These are phyloP conservation scores for Brachyopa scutellaris DNA, from an alignment of 2,888 invertebrate species.

Conservation along the genomic window DNA sequence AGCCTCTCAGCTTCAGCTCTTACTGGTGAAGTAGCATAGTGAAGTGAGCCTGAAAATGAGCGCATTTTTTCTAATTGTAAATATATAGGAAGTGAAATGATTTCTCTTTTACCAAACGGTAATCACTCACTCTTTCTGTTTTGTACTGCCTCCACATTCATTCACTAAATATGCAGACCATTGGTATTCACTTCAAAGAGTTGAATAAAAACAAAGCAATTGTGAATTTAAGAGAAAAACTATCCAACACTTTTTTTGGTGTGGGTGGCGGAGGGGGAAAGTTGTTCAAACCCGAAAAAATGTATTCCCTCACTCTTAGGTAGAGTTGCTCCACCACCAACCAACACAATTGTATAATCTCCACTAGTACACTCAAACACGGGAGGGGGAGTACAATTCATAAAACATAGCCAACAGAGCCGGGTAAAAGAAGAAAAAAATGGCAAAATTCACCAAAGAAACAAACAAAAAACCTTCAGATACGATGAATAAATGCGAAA, in stretches of 20 bases:
- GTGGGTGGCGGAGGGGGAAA: constrained; percentile 16
- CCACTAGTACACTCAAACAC: constrained; percentile 28
- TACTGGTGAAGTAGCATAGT: too few species aligned
- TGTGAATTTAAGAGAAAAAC: constrained; percentile 34
- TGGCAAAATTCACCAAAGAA: constrained; percentile 42
- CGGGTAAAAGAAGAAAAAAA: constrained; percentile 21
- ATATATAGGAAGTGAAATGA: constrained; percentile 65
- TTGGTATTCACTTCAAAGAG: constrained; percentile 14
- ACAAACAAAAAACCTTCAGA: constrained; percentile 39
- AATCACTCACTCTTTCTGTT: constrained; percentile 39
- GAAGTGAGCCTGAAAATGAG: background rate
- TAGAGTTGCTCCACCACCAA: constrained; percentile 12
- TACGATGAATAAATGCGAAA: constrained; percentile 67
- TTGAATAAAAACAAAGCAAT: background rate
- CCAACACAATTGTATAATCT: background rate
- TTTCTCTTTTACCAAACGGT: constrained; percentile 63
- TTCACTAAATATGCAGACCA: constrained; percentile 38
- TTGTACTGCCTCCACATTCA: constrained; percentile 37
- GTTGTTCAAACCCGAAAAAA: constrained; percentile 24
- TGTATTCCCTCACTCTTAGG: constrained; percentile 44
- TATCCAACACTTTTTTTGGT: background rate
- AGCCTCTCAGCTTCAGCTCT: too few species aligned
- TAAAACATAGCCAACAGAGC: constrained; percentile 56
- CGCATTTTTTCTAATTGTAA: background rate
- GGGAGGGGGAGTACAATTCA: constrained; percentile 44